Conservation (phyloP, 92 coral and sea anemone genomes). For the Isaurus tuberculatus region DNA sequence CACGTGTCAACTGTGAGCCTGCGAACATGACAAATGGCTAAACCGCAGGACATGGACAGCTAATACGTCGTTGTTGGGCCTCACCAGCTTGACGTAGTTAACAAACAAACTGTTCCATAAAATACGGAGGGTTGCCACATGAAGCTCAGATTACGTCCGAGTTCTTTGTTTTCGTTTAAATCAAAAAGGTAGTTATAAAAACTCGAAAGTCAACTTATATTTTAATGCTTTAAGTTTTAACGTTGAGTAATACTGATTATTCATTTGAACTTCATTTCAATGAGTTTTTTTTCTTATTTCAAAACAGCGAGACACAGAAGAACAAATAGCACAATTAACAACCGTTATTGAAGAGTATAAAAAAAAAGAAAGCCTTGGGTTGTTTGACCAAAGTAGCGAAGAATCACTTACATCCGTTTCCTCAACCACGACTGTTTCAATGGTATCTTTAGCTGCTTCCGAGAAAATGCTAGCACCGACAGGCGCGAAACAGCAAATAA, state of each 20-base stretch:
- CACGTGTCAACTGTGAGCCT: too few species aligned
- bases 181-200: too few species aligned
- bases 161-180: too few species aligned
- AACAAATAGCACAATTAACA: conserved; percentile 53
- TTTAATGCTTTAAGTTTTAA: too few species aligned
- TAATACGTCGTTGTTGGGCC: too few species aligned
- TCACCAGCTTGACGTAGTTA: too few species aligned
- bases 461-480: conserved; percentile 58
- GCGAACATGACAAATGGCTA: too few species aligned
- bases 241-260: neutral
- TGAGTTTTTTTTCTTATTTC: neutral
- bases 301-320: conserved; percentile 64
- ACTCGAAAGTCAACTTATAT: too few species aligned
- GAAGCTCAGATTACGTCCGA: too few species aligned
- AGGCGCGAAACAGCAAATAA: conserved; percentile 53
- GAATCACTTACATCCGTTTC: conserved; percentile 55
- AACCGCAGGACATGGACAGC: too few species aligned
- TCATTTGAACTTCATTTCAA: neutral
- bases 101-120: too few species aligned
- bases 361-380: conserved; percentile 74
- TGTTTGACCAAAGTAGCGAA: conserved; percentile 66
- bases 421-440: conserved; percentile 42
- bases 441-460: conserved; percentile 49
- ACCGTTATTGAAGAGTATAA: conserved; percentile 72
- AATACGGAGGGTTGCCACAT: too few species aligned